Conservation (phyloP, 2,113 vertebrate species). For the Carlito syrichta region DNA sequence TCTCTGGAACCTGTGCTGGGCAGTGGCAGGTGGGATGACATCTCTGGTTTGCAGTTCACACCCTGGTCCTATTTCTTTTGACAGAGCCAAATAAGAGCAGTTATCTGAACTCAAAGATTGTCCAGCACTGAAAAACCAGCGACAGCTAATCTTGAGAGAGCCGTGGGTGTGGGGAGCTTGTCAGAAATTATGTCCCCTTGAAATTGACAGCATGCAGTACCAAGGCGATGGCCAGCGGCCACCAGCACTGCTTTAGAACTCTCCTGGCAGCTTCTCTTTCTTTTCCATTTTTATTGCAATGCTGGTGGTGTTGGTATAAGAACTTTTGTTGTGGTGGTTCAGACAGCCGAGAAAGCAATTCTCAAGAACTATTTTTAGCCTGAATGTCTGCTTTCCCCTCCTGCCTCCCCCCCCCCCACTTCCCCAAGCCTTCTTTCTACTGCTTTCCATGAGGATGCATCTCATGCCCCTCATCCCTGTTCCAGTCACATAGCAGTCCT, state of each 20-base stretch:
- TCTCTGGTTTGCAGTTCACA: slow-evolving; percentile 58
- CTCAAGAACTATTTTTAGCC: slow-evolving; percentile 9
- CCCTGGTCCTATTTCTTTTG: slow-evolving; percentile 37
- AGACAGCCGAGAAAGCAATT: neutral
- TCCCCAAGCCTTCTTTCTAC: neutral
- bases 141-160: neutral
- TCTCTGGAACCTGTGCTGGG: neutral
- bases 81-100: slow-evolving; percentile 5
- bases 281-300: neutral
- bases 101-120: slow-evolving; percentile 24
- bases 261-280: neutral
- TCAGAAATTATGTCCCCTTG: neutral
- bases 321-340: neutral
- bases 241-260: neutral
- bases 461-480: no score
- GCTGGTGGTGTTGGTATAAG: neutral
- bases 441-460: neutral
- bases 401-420: neutral
- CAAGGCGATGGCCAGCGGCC: neutral
- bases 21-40: slow-evolving; percentile 17
- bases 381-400: neutral
- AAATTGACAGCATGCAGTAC: neutral
- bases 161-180: neutral
- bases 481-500: neutral
- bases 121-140: neutral